These are phyloP conservation scores for Speoplatyrhinus poulsoni DNA, from an alignment of 2,113 vertebrate species.

Conservation along the genomic window DNA sequence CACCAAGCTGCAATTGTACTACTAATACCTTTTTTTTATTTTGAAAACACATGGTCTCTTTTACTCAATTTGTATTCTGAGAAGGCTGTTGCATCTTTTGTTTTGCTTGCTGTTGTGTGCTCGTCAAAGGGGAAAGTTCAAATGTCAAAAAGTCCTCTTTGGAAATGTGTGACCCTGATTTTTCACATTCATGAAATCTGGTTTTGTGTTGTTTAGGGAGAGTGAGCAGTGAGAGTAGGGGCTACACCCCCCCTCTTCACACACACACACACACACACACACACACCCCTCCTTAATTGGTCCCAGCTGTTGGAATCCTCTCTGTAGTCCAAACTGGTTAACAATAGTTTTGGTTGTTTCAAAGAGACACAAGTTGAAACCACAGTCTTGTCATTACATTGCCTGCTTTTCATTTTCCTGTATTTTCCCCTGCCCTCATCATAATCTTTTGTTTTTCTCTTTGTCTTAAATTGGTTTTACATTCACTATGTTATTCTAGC, in stretches of 20 bases:
- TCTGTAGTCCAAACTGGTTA: slow-evolving; percentile 48
- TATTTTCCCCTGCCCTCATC: neutral
- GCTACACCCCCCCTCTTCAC: slow-evolving; percentile 8
- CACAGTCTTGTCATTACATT: neutral
- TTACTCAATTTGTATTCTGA: slow-evolving; percentile 1
- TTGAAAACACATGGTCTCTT: no score
- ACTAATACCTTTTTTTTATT: no score
- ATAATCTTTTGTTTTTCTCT: slow-evolving; percentile 1
- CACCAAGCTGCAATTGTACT: no score
- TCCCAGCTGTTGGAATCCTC: slow-evolving; percentile 64
- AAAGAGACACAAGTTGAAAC: slow-evolving; percentile 42
- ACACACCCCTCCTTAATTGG: slow-evolving; percentile 36
- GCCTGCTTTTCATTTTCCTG: slow-evolving; percentile 8
- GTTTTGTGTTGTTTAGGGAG: slow-evolving; percentile 3
- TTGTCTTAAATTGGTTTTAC: neutral
- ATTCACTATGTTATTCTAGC: no score
- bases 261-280: no score
- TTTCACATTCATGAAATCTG: slow-evolving; percentile 1
- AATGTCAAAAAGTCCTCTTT: slow-evolving; percentile 22
- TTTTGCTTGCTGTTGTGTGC: slow-evolving; percentile 2
- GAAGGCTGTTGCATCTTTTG: neutral
- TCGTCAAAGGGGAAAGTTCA: slow-evolving; percentile 1
- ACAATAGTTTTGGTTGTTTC: slow-evolving; percentile 57
- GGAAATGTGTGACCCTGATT: slow-evolving; percentile 13
- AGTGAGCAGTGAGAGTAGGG: slow-evolving; percentile 32